A percentile compares a stretch with the other conserved stretches of the same genome.
Conservation (phyloP, 2,888 invertebrate species). For the Orchestes rusci region DNA sequence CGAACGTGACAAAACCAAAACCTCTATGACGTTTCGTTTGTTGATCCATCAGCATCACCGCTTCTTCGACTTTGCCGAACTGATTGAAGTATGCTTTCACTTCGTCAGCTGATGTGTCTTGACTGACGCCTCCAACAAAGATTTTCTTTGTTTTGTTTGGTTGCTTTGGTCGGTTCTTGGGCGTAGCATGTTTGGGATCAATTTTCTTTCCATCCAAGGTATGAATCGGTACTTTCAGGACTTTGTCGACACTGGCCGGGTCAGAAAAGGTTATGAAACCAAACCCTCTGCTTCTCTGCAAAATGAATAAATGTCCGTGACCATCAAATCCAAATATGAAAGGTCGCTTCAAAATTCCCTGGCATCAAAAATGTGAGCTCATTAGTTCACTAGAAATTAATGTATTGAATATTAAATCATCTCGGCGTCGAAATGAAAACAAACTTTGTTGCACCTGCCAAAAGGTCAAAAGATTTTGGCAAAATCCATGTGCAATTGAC, state of each 20-base stretch:
- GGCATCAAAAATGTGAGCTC: too few species aligned
- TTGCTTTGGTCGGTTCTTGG: slow-evolving; percentile 78
- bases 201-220: slow-evolving; percentile 90
- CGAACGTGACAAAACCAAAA: slow-evolving; percentile 88
- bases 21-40: slow-evolving; percentile 87
- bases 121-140: slow-evolving; percentile 87
- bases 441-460: too few species aligned
- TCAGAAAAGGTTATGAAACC: slow-evolving; percentile 92
- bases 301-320: slow-evolving; percentile 30
- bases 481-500: too few species aligned
- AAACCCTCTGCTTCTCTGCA: slow-evolving; percentile 89
- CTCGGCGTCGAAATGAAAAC: too few species aligned
- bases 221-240: slow-evolving; percentile 83
- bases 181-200: slow-evolving; percentile 90
- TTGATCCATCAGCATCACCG: slow-evolving; percentile 91
- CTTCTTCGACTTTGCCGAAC: slow-evolving; percentile 85
- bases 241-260: slow-evolving; percentile 84
- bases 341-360: too few species aligned
- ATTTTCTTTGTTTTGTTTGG: slow-evolving; percentile 82
- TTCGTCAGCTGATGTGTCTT: slow-evolving; percentile 86
- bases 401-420: too few species aligned
- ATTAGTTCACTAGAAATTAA: too few species aligned
- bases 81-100: slow-evolving; percentile 86
- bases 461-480: too few species aligned
- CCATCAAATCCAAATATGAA: too few species aligned